Evolutionary conservation across 2,113 vertebrate species (phyloP).

Genomic region (Neolamprologus caudopunctatus): DNA sequence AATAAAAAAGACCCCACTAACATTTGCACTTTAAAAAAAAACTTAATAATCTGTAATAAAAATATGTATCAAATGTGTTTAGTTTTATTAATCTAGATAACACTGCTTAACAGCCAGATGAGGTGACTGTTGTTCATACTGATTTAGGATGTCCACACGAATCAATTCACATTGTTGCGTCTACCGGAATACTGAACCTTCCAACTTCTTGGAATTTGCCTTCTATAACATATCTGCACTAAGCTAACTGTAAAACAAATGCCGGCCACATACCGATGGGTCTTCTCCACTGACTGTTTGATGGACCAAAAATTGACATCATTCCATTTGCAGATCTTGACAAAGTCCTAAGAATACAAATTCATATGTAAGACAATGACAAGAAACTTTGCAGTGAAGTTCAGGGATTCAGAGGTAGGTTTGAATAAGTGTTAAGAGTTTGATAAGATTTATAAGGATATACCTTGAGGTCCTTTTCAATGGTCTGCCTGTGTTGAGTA

Average conservation of each 20-base stretch:
- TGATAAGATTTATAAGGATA: background rate
- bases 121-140: background rate
- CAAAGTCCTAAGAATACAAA: slow-evolving; percentile 81
- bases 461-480: slow-evolving; percentile 97
- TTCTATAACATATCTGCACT: background rate
- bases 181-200: background rate
- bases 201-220: background rate
- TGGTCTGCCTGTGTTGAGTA: slow-evolving; percentile 79
- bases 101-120: background rate
- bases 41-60: background rate
- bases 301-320: slow-evolving; percentile 97
- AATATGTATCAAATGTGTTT: background rate
- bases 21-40: rapidly evolving
- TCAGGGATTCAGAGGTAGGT: background rate
- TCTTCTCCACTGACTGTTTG: slow-evolving; percentile 95
- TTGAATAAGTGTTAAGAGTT: background rate
- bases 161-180: background rate
- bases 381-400: background rate
- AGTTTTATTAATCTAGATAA: background rate
- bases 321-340: slow-evolving; percentile 96
- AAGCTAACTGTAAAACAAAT: background rate
- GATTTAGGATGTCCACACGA: background rate
- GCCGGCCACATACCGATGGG: slow-evolving; percentile 80
- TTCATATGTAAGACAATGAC: background rate
- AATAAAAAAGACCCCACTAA: background rate